Evolutionary conservation across 2,113 vertebrate species (phyloP).

Genomic region (Chascanopsetta lugubris): DNA sequence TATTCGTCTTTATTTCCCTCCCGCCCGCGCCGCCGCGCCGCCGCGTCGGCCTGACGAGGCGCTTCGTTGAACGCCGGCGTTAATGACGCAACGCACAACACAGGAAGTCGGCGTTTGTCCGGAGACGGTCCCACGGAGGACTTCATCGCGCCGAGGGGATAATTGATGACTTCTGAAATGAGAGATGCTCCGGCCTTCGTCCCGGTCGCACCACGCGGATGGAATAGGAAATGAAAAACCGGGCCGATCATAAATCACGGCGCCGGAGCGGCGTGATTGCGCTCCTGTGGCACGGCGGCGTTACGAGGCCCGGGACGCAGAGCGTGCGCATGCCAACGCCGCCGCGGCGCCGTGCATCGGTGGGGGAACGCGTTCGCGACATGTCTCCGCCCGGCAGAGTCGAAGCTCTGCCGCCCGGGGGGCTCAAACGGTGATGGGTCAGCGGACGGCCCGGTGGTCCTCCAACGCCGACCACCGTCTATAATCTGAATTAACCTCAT

Average conservation of each 20-base stretch:
- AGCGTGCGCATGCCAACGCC: slow-evolving; percentile 25
- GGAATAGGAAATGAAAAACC: slow-evolving; percentile 65
- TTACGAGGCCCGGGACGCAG: slow-evolving; percentile 47
- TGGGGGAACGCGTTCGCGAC: no score
- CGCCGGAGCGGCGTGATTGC: slow-evolving; percentile 41
- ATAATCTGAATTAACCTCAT: slow-evolving; percentile 75
- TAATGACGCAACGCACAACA: slow-evolving; percentile 27
- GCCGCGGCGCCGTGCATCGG: neutral
- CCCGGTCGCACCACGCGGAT: slow-evolving; percentile 39
- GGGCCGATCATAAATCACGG: slow-evolving; percentile 53
- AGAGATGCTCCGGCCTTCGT: slow-evolving; percentile 39
- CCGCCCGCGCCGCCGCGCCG: no score
- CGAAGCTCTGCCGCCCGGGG: neutral
- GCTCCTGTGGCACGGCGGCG: slow-evolving; percentile 48
- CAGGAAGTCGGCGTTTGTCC: slow-evolving; percentile 37
- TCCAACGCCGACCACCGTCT: slow-evolving; percentile 21
- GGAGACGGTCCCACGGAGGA: slow-evolving; percentile 22
- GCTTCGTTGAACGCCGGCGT: slow-evolving; percentile 5
- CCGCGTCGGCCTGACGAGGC: neutral
- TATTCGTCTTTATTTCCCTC: neutral
- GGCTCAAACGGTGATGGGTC: slow-evolving; percentile 12
- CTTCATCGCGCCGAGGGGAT: slow-evolving; percentile 23
- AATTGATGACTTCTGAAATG: slow-evolving; percentile 43
- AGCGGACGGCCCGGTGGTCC: slow-evolving; percentile 49
- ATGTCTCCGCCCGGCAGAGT: neutral